Evolutionary conservation across 2,888 invertebrate species (phyloP).

Genomic region (Argyra leucocephala): DNA sequence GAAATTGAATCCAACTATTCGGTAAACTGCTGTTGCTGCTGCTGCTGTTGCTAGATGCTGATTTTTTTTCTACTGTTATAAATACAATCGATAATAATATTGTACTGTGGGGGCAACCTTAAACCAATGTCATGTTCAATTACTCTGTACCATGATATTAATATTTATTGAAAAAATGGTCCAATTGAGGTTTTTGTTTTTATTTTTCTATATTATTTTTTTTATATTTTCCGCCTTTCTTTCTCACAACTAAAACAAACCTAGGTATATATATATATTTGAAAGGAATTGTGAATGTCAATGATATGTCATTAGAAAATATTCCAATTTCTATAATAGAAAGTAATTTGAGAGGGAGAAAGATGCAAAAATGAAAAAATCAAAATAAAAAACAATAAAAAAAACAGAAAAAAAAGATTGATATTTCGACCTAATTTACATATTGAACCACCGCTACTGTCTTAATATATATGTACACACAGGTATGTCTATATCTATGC

Average conservation of each 20-base stretch:
- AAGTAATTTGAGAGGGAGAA: too few species aligned
- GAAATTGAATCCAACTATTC: too few species aligned
- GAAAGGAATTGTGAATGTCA: background rate
- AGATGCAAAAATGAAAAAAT: too few species aligned
- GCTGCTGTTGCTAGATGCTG: slow-evolving; percentile 22
- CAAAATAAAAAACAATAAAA: too few species aligned
- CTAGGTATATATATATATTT: background rate
- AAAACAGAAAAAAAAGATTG: background rate
- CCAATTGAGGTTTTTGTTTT: background rate
- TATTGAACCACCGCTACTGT: too few species aligned
- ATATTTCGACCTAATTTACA: background rate
- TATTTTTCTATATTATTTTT: background rate
- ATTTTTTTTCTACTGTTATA: too few species aligned
- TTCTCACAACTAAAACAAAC: background rate
- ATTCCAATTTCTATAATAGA: too few species aligned
- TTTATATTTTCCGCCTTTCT: too few species aligned
- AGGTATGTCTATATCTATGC: too few species aligned
- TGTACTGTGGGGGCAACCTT: background rate
- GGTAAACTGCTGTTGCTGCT: slow-evolving; percentile 20
- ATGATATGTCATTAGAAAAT: background rate
- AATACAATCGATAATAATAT: too few species aligned
- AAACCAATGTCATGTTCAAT: slow-evolving; percentile 1
- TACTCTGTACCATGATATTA: background rate
- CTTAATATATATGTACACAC: background rate
- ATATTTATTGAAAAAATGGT: background rate